Conservation (phyloP, 2,113 vertebrate species). For the Campylomormyrus numenius region DNA sequence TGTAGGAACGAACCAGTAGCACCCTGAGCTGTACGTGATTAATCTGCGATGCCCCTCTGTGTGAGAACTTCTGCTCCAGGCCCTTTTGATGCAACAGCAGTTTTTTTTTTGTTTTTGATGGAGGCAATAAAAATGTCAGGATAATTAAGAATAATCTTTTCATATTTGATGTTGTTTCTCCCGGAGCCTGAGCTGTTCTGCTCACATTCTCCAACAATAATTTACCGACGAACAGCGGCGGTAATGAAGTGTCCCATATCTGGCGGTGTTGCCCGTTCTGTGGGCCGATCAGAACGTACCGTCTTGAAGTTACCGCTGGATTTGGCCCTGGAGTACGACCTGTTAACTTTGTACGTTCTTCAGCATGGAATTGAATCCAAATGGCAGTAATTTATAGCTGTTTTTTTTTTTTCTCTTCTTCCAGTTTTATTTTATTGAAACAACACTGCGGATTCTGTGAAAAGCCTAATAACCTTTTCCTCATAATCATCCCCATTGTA, state of each 20-base stretch:
- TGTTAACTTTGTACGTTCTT: not conserved
- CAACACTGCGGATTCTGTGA: not conserved
- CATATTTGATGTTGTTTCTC: slow-evolving; percentile 1
- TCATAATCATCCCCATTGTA: slow-evolving; percentile 49
- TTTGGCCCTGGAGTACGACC: not conserved
- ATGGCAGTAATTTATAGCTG: not conserved
- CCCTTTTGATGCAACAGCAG: not conserved
- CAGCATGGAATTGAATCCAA: not conserved
- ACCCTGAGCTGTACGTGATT: not conserved
- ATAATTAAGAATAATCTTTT: slow-evolving; percentile 14
- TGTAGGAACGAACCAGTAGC: not conserved
- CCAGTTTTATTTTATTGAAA: not conserved
- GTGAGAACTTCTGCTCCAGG: not conserved
- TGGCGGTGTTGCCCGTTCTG: not conserved
- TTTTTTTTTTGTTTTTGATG: slow-evolving; percentile 1
- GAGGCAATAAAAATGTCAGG: slow-evolving; percentile 8
- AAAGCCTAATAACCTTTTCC: slow-evolving; percentile 50
- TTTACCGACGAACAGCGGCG: not conserved
- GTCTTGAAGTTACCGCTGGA: no score
- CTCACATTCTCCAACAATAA: not conserved
- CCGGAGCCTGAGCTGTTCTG: not conserved
- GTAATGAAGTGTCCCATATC: not conserved
- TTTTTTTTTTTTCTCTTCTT: not conserved
- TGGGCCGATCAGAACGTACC: not conserved
- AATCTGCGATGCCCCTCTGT: not conserved